Percentiles rank a stretch among this genome's conserved stretches.
Evolutionary conservation across 2,888 invertebrate genomes (phyloP).

Genomic region (Agrilus biguttatus): DNA sequence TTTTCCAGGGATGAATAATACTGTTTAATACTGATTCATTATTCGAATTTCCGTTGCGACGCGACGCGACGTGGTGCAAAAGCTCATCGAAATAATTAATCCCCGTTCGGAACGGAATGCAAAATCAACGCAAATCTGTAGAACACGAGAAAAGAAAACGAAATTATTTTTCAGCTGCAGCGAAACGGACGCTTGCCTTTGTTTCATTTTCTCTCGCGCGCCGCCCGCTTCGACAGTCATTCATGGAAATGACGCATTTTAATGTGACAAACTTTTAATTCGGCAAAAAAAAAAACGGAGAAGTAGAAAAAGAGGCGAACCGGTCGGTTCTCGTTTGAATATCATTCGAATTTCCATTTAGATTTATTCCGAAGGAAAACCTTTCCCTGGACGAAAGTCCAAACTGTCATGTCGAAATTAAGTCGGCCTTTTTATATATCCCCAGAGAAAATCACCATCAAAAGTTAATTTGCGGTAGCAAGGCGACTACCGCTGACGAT

Average conservation of each 20-base stretch:
- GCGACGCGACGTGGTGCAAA: too few relatives aligned
- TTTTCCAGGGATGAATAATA: too few relatives aligned
- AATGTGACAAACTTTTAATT: constrained; percentile 32
- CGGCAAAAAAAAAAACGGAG: constrained; percentile 10
- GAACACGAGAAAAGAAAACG: too few relatives aligned
- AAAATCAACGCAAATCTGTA: too few relatives aligned
- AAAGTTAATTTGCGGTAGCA: constrained; percentile 32
- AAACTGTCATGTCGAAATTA: constrained; percentile 25
- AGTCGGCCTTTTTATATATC: constrained; percentile 31
- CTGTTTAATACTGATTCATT: too few relatives aligned
- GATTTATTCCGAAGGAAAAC: constrained; percentile 24
- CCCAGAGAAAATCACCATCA: constrained; percentile 30
- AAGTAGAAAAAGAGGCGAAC: constrained; percentile 6
- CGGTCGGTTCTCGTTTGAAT: constrained; percentile 25
- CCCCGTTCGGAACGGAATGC: too few relatives aligned
- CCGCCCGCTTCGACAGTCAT: constrained; percentile 20
- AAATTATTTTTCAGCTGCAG: too few relatives aligned
- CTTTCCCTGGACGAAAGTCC: constrained; percentile 11
- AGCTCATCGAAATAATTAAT: too few relatives aligned
- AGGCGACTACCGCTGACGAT: too few relatives aligned
- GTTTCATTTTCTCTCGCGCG: too few relatives aligned
- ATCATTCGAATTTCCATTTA: constrained; percentile 32
- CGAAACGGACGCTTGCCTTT: too few relatives aligned
- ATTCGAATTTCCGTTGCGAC: too few relatives aligned
- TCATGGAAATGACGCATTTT: constrained; percentile 33